These are phyloP conservation scores for Antennarius maculatus DNA, from an alignment of 2,797 vertebrate species.

Conservation along the genomic window DNA sequence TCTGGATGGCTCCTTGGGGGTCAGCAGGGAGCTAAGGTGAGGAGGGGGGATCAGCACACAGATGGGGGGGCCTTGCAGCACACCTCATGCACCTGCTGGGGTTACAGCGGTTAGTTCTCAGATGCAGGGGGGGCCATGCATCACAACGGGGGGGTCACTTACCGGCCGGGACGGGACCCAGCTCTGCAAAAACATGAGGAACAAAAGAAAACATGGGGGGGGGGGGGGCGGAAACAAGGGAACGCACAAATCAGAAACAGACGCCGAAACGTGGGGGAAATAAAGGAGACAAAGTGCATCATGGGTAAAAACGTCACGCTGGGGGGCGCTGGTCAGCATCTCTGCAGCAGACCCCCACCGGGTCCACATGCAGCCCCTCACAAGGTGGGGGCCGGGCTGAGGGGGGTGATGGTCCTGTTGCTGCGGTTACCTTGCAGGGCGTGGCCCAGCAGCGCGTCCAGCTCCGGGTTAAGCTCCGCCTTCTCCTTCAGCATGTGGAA, in stretches of 20 bases:
- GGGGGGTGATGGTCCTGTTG: constrained; percentile 6
- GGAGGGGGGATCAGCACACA: constrained; percentile 47
- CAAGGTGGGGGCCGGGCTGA: constrained; percentile 7
- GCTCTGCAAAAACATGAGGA: constrained; percentile 91
- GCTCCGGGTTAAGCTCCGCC: constrained; percentile 96
- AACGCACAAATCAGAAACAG: constrained; percentile 93
- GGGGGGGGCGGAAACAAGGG: constrained; percentile 81
- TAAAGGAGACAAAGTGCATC: constrained; percentile 45
- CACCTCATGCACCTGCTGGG: constrained; percentile 81
- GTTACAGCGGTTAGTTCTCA: constrained; percentile 78
- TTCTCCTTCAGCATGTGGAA: constrained; percentile 99
- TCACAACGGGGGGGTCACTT: constrained; percentile 87
- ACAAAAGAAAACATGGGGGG: constrained; percentile 75
- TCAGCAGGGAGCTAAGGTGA: constrained; percentile 70
- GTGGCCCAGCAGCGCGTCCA: constrained; percentile 94
- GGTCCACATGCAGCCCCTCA: too few species aligned
- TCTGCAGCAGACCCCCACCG: constrained; percentile 62
- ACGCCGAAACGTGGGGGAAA: constrained; percentile 52
- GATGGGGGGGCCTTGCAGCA: constrained; percentile 71
- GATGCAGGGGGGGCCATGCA: constrained; percentile 87
- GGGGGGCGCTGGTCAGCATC: constrained; percentile 43
- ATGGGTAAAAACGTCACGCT: too few species aligned
- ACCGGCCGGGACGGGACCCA: constrained; percentile 95
- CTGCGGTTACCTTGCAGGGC: constrained; percentile 91
- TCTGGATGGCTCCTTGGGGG: constrained; percentile 51